These are phyloP conservation scores for Pherbina coryleti DNA, from an alignment of 2,888 invertebrate species.

Conservation along the genomic window DNA sequence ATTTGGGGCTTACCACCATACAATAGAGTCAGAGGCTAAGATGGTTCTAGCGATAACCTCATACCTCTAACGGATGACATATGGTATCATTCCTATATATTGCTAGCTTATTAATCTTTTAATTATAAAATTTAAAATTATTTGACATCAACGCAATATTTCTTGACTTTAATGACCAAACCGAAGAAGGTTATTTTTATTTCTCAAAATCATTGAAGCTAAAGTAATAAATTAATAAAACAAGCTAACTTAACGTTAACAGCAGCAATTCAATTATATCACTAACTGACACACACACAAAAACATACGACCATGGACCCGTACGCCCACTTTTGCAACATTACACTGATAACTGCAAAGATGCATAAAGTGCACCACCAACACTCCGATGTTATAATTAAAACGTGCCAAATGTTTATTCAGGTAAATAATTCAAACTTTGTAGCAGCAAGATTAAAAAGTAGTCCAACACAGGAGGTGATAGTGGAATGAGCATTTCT, in stretches of 20 bases:
- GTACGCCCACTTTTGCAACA: constrained; percentile 1
- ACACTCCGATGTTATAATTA: constrained; percentile 53
- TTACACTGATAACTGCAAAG: constrained; percentile 7
- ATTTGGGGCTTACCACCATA: too few relatives aligned
- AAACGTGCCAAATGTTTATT: constrained; percentile 64
- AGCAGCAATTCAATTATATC: constrained; percentile 11
- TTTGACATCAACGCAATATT: too few relatives aligned
- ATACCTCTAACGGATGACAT: too few relatives aligned
- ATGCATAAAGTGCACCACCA: too few relatives aligned
- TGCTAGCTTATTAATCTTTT: too few relatives aligned
- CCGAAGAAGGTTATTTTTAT: too few relatives aligned
- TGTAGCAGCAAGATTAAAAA: constrained; percentile 22
- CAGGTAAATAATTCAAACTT: constrained; percentile 62
- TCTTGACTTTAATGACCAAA: too few relatives aligned
- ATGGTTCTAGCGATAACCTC: too few relatives aligned
- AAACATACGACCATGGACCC: not conserved
- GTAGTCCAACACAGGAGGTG: not conserved
- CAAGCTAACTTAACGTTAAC: not conserved
- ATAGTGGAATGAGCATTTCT: not conserved
- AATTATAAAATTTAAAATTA: too few relatives aligned
- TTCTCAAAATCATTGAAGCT: too few relatives aligned
- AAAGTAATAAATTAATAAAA: not conserved
- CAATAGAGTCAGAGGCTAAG: too few relatives aligned
- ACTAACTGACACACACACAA: constrained; percentile 25
- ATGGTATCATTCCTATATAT: too few relatives aligned